Percentiles rank a stretch among this genome's conserved stretches.
Conservation (phyloP, 2,888 invertebrate genomes). For the Allygus modestus region DNA sequence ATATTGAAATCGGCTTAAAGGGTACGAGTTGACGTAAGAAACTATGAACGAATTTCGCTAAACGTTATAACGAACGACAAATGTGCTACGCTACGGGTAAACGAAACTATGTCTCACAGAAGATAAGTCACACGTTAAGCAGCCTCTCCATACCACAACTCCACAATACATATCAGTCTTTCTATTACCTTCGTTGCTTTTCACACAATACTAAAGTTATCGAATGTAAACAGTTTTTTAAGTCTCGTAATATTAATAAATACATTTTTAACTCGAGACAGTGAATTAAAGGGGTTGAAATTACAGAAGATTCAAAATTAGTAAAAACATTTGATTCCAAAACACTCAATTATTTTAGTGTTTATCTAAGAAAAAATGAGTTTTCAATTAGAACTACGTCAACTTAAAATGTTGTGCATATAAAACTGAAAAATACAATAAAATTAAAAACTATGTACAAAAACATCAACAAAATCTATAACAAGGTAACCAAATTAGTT, state of each 20-base stretch:
- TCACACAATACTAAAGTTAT: neutral
- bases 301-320: too few species aligned
- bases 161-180: slow-evolving; percentile 21
- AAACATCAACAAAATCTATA: neutral
- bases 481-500: slow-evolving; percentile 4
- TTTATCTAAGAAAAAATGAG: neutral
- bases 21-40: neutral
- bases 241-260: too few species aligned
- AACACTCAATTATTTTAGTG: too few species aligned
- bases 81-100: neutral
- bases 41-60: neutral
- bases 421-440: neutral
- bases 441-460: slow-evolving; percentile 2
- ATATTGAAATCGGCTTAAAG: slow-evolving; percentile 19
- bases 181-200: slow-evolving; percentile 28
- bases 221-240: neutral
- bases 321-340: too few species aligned
- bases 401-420: too few species aligned
- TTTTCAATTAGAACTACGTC: too few species aligned
- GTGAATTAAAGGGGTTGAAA: too few species aligned
- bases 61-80: neutral
- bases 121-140: slow-evolving; percentile 47
- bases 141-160: neutral
- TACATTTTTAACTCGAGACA: too few species aligned
- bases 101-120: slow-evolving; percentile 19